Base-by-base conservation (phyloP, 1,140 invertebrate genomes). In the Drosophila equinoxialis region DNA sequence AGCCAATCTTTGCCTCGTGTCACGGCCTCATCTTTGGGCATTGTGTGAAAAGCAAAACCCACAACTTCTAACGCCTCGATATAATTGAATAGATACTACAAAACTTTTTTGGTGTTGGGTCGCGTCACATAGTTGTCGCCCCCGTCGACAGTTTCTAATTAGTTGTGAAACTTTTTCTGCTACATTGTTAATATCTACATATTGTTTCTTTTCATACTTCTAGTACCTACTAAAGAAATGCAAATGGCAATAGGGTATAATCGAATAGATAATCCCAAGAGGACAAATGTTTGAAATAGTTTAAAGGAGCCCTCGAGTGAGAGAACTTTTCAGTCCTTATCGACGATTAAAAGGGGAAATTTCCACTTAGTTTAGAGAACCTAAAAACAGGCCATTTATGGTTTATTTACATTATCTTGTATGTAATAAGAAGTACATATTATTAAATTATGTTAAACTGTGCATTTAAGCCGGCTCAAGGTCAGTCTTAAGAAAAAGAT, bases 121-220 rank as follows among this genome's bases (percentile, higher is more conserved):
- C 45, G 45, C 17, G 45, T 35, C 37, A 51, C 41, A 60, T 23
- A 45, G 74, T 73, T 60, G 74, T 59, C 68, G 65, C 68, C 68
- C 62, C 57, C 68, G 72, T 60, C 76, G 79, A 70, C 72, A 72
- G 66, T 68, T 83, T 66, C 73, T 83, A 79, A 76, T 83, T 73
- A 84, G 66, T 84, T 79, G 72, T 59, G 72, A 71, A 83, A 84
- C 65, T 76, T 68, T 51, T 37, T 23, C 67, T 41, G 60, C 23
- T 37, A 39, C 55, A 10, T 37, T 71, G 45, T 71, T 17, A 54
- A 20, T 51, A 17, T 39, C 14, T 67, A 48, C 45, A 48, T 48
- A 48, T 42, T 45, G 37, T 42, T 42, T 42, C 13, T n/a, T 30
- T 42, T 48, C 37, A 13, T 39, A 48, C 45, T 2, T 23, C 45